Evolutionary conservation across 2,113 vertebrate genomes (phyloP).

Genomic region (Procavia capensis): DNA sequence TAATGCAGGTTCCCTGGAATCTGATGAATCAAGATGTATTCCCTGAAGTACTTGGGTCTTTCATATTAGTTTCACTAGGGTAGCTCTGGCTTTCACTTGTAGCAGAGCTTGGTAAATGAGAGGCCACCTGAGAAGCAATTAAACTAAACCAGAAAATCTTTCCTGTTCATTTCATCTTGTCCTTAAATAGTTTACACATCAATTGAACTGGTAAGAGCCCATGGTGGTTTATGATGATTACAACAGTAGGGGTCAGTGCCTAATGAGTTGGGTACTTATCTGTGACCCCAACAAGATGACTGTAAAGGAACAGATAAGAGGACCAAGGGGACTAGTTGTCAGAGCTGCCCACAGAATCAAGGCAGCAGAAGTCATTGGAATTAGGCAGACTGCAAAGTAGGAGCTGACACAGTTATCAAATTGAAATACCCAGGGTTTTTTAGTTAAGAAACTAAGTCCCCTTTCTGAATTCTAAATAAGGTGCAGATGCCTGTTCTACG

Average conservation of each 20-base stretch:
- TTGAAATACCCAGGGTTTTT: not conserved
- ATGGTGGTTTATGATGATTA: slow-evolving; percentile 77
- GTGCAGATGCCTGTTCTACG: not conserved
- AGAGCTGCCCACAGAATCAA: slow-evolving; percentile 48
- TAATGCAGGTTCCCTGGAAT: not conserved
- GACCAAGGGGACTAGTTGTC: slow-evolving; percentile 66
- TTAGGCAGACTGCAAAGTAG: not conserved
- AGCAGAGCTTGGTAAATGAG: slow-evolving; percentile 79
- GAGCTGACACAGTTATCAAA: not conserved
- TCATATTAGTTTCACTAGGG: slow-evolving; percentile 74
- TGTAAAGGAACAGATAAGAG: slow-evolving; percentile 72
- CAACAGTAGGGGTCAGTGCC: slow-evolving; percentile 73
- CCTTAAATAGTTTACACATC: slow-evolving; percentile 76
- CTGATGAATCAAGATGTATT: slow-evolving; percentile 9
- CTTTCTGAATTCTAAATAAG: not conserved
- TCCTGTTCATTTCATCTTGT: slow-evolving; percentile 73
- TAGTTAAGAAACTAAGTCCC: not conserved
- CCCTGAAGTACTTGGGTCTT: slow-evolving; percentile 42
- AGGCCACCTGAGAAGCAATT: slow-evolving; percentile 83
- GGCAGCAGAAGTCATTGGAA: not conserved
- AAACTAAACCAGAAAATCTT: slow-evolving; percentile 80
- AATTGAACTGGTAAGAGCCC: slow-evolving; percentile 74
- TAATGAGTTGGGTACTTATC: slow-evolving; percentile 78
- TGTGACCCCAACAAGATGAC: slow-evolving; percentile 75
- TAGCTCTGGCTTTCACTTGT: slow-evolving; percentile 64